Conservation (phyloP, 2,888 invertebrate species). For the Hirtodrosophila confusa region DNA sequence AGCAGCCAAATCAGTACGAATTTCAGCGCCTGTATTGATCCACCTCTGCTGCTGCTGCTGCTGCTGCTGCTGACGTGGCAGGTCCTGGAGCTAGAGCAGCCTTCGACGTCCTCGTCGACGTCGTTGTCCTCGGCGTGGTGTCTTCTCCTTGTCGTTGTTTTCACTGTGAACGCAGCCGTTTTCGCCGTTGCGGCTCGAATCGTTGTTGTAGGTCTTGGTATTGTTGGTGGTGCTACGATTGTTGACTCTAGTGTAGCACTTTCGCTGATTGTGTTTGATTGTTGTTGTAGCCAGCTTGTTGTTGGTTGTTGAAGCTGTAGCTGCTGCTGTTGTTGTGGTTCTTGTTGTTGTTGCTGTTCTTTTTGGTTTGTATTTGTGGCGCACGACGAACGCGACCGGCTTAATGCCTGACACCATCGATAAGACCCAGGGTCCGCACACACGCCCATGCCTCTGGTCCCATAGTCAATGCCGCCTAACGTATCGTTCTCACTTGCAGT, state of each 20-base stretch:
- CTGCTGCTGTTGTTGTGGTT: conserved; percentile 45
- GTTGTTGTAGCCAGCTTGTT: conserved; percentile 65
- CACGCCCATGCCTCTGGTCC: conserved; percentile 96
- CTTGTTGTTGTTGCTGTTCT: conserved; percentile 16
- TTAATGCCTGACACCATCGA: conserved; percentile 87
- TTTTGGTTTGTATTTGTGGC: conserved; percentile 78
- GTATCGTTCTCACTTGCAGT: conserved; percentile 90
- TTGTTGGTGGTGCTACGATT: conserved; percentile 32
- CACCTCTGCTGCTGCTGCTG: conserved; percentile 15
- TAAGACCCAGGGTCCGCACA: conserved; percentile 92
- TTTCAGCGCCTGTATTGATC: conserved; percentile 65
- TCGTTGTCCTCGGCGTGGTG: conserved; percentile 41
- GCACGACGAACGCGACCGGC: conserved; percentile 86
- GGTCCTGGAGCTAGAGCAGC: conserved; percentile 18
- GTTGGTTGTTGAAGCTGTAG: conserved; percentile 11
- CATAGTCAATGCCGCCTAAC: conserved; percentile 91
- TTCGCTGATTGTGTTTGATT: conserved; percentile 53
- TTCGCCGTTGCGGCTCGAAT: conserved; percentile 44
- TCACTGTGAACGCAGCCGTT: conserved; percentile 64
- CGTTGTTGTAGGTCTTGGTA: conserved; percentile 43
- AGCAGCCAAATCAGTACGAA: conserved; percentile 80
- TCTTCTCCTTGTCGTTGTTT: conserved; percentile 60
- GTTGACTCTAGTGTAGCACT: conserved; percentile 32
- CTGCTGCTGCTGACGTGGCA: conserved; percentile 37
- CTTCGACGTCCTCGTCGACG: conserved; percentile 57